Percentiles rank a stretch among this genome's conserved stretches.
Conservation (phyloP, 2,113 vertebrate genomes). For the Myrmecobius fasciatus region DNA sequence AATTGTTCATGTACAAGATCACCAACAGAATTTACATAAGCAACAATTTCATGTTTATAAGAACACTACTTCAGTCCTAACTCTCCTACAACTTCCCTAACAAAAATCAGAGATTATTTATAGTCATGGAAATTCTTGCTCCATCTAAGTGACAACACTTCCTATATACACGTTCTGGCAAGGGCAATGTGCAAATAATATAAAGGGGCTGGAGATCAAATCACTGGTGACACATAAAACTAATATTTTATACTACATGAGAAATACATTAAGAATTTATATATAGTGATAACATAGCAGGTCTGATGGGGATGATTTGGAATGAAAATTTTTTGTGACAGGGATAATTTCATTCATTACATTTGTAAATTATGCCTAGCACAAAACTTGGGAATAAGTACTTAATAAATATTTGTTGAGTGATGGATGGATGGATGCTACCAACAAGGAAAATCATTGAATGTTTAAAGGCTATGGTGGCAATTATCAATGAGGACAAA, state of each 20-base stretch:
- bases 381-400: not conserved
- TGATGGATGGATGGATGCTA: not conserved
- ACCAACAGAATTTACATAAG: not conserved
- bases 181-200: not conserved
- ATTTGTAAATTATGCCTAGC: not conserved
- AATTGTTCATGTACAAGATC: not conserved
- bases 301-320: not conserved
- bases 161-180: not conserved
- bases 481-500: not conserved
- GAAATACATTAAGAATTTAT: not conserved
- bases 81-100: not conserved
- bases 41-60: not conserved
- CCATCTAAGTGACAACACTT: not conserved
- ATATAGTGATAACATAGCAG: not conserved
- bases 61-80: not conserved
- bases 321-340: not conserved
- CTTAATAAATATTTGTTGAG: not conserved
- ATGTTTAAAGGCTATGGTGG: not conserved
- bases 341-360: not conserved
- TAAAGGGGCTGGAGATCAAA: not conserved
- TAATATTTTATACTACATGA: not conserved
- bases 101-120: not conserved
- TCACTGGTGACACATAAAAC: not conserved
- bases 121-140: not conserved
- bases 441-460: not conserved